Conservation (phyloP, 2,113 vertebrate genomes). For the Leptosomus discolor region DNA sequence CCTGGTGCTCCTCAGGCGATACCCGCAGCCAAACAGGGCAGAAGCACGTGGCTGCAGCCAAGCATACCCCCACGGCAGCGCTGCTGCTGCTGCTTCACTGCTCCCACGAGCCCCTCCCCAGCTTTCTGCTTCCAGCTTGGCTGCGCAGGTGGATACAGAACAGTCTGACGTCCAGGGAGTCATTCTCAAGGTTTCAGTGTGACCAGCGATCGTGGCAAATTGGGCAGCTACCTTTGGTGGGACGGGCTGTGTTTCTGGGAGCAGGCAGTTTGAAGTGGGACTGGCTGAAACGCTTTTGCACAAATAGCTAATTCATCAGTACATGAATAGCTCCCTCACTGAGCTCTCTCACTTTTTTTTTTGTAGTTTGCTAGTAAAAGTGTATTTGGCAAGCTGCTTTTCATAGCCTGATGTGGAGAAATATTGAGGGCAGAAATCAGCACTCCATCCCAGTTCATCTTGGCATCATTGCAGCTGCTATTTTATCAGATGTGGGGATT, state of each 20-base stretch:
- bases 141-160: not conserved
- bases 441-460: not conserved
- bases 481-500: not conserved
- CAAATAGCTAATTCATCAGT: not conserved
- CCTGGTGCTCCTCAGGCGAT: not conserved
- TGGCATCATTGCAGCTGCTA: accelerated
- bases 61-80: not conserved
- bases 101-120: not conserved
- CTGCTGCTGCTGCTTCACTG: not conserved
- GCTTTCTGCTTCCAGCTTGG: not conserved
- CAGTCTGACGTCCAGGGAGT: not conserved
- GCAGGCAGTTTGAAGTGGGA: not conserved
- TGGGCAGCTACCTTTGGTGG: not conserved
- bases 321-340: not conserved
- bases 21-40: not conserved
- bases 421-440: not conserved
- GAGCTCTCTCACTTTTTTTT: not conserved
- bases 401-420: not conserved
- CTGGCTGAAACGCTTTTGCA: not conserved
- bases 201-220: not conserved
- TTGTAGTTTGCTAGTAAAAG: not conserved
- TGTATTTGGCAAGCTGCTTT: not conserved
- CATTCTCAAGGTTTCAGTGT: not conserved
- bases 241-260: not conserved
- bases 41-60: not conserved